A percentile compares a stretch with the other conserved stretches of the same genome.
Conservation (phyloP, 2,888 invertebrate species). For the Sialis fuliginosa region DNA sequence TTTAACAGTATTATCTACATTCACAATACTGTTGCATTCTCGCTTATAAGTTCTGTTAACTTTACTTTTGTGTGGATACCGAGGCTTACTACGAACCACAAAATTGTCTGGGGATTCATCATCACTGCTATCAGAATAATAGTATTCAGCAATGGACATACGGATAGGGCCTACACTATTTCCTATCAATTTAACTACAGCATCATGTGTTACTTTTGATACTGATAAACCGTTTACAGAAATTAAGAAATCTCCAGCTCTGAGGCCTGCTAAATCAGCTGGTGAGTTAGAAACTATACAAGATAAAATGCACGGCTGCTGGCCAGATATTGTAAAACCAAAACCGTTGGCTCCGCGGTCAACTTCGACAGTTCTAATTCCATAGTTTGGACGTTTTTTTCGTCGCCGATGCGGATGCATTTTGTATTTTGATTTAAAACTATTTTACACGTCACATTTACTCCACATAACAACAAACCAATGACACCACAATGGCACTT, state of each 20-base stretch:
- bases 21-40: slow-evolving; percentile 8
- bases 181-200: slow-evolving; percentile 81
- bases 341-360: slow-evolving; percentile 76
- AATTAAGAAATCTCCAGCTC: slow-evolving; percentile 82
- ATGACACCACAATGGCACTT: neutral
- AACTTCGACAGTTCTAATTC: slow-evolving; percentile 70
- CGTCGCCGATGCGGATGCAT: slow-evolving; percentile 45
- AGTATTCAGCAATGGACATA: slow-evolving; percentile 74
- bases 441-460: slow-evolving; percentile 4
- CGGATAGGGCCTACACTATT: slow-evolving; percentile 67
- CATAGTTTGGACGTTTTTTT: slow-evolving; percentile 53
- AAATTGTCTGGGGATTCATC: slow-evolving; percentile 41
- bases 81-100: slow-evolving; percentile 37
- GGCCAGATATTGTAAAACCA: slow-evolving; percentile 96
- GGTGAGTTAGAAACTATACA: slow-evolving; percentile 83
- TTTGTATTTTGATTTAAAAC: slow-evolving; percentile 8
- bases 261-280: slow-evolving; percentile 75
- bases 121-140: slow-evolving; percentile 72
- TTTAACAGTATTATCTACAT: slow-evolving; percentile 4
- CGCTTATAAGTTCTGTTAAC: slow-evolving; percentile 9
- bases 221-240: slow-evolving; percentile 86
- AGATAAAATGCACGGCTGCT: slow-evolving; percentile 87
- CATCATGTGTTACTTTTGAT: slow-evolving; percentile 81
- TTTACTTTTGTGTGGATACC: slow-evolving; percentile 34
- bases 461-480: neutral